Evolutionary conservation across 2,888 invertebrate genomes (phyloP), one percentile per base, ranked within the genome.

Genomic region (Dioctria linearis): DNA sequence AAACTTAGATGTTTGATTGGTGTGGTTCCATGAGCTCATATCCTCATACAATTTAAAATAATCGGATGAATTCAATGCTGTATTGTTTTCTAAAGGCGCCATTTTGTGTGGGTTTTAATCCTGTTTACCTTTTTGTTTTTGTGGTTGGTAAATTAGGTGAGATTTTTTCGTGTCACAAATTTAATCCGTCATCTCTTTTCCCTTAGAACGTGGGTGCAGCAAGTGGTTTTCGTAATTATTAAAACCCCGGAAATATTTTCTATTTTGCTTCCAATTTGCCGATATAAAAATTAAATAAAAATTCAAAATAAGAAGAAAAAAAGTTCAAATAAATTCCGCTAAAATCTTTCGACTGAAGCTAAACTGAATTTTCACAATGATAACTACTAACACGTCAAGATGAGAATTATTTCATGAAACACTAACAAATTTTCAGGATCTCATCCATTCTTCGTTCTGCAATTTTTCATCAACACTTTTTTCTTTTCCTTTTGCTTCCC

Each of bases 11-110:
- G 83, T 80, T 69, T 81, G 81, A 80, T 80, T 80, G 39, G 82
- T 84, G 80, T 83, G 82, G 76, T 84, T 84, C 82, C 82, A 83
- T 5, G 79, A 61, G 25, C 46, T 81, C 25, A 82, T 73, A 63
- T 84, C 84, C 51, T 85, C 84, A 65, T 84, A 84, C n/a, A 84
- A 80, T 81, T 83, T 83, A 79, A 85, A 84, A 80, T 83, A 84
- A 73, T 85, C 85, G 43, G 83, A 82, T 61, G 83, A 80, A 78
- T 83, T 83, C 83, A 83, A 82, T 5, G 80, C 49, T 25, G 65
- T 63, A 39, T 59, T 78, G 9, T 80, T 73, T 40, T 73, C 67
- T 25, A 65, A 8, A n/a, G 73, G 54, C 39, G 73, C 54, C 73
- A 73, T 65, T 57, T n/a, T 57, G 11, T 13, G 46, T 5, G 46